Conservation (phyloP, 2,113 vertebrate genomes). For the Pseudopipra pipra region DNA sequence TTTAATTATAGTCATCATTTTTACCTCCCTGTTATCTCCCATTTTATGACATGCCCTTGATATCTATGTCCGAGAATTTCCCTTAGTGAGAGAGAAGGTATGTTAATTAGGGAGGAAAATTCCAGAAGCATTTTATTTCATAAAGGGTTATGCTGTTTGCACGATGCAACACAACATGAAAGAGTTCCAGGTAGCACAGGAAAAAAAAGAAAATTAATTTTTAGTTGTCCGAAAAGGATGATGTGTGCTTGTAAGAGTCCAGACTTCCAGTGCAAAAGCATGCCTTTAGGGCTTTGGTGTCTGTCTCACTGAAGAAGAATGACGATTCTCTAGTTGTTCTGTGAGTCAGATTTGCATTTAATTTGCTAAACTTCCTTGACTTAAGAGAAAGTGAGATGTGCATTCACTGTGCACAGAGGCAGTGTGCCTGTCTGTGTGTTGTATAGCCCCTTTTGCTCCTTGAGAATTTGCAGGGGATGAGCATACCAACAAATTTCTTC, state of each 20-base stretch:
- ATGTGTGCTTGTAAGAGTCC: not conserved
- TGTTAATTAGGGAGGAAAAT: not conserved
- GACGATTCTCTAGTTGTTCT: not conserved
- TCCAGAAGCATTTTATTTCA: not conserved
- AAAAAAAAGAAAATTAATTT: not conserved
- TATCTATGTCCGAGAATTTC: not conserved
- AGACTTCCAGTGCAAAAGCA: not conserved
- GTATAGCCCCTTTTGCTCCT: not conserved
- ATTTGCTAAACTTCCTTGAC: not conserved
- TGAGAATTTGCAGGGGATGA: not conserved
- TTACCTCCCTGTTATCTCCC: not conserved
- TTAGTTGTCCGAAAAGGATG: not conserved
- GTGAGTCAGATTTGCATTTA: not conserved
- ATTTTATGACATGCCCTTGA: not conserved
- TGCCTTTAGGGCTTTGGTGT: not conserved
- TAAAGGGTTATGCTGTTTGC: not conserved
- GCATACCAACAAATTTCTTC: not conserved
- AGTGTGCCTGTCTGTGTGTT: fast-evolving
- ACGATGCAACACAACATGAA: not conserved
- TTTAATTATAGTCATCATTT: not conserved
- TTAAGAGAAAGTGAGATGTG: not conserved
- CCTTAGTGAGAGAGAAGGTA: not conserved
- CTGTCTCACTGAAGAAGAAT: not conserved
- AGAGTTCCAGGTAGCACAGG: not conserved
- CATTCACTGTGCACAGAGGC: not conserved